Evolutionary conservation across 2,888 invertebrate species (phyloP).

Genomic region (Silvanus unidentatus): DNA sequence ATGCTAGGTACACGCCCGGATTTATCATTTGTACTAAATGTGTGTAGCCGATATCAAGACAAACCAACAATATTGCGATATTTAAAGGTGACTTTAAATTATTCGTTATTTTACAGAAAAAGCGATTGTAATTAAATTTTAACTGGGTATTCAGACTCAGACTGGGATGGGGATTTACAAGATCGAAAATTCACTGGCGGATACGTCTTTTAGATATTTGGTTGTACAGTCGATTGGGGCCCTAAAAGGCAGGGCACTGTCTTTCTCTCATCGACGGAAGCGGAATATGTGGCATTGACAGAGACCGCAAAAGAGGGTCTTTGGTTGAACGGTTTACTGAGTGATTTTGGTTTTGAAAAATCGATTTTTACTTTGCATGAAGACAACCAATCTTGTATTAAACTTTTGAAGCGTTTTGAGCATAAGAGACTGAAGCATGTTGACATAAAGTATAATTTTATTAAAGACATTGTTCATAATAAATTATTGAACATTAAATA

Average conservation of each 20-base stretch:
- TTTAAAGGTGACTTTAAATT: conserved; percentile 7
- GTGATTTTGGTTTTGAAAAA: neutral
- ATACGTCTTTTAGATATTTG: conserved; percentile 24
- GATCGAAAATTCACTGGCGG: conserved; percentile 31
- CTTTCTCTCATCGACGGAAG: conserved; percentile 32
- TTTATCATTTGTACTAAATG: conserved; percentile 13
- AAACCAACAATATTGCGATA: conserved; percentile 12
- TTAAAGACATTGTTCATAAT: conserved; percentile 9
- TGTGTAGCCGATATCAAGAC: conserved; percentile 13
- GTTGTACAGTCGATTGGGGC: conserved; percentile 27
- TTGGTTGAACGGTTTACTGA: conserved; percentile 17
- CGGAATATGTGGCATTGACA: conserved; percentile 32
- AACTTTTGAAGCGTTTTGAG: conserved; percentile 7
- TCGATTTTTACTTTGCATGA: neutral
- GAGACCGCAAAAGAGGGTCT: conserved; percentile 2
- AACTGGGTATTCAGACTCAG: conserved; percentile 21
- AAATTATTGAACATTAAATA: conserved; percentile 8
- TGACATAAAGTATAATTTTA: conserved; percentile 12
- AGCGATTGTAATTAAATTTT: neutral
- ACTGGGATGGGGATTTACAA: conserved; percentile 21
- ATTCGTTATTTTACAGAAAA: neutral
- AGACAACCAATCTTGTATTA: conserved; percentile 9
- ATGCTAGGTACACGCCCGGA: conserved; percentile 14
- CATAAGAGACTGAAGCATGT: conserved; percentile 14
- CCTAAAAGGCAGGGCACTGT: conserved; percentile 30